A percentile compares a stretch with the other conserved stretches of the same genome.
These are phyloP conservation scores for Pygoscelis antarcticus DNA, from an alignment of 2,113 vertebrate species.

Conservation along the genomic window DNA sequence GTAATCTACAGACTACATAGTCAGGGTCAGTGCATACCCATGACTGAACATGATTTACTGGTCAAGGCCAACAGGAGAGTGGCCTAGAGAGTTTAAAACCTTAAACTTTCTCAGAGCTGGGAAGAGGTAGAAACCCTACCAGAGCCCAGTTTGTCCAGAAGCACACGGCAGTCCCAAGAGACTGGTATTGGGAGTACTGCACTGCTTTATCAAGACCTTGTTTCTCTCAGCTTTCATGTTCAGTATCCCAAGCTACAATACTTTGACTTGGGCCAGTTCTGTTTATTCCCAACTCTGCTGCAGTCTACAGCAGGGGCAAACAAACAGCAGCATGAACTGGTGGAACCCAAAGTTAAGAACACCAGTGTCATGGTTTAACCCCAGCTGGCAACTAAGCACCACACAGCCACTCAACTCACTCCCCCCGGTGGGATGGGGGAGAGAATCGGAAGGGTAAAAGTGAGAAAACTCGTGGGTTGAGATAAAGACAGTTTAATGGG, in stretches of 20 bases:
- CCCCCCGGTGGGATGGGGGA: too few relatives aligned
- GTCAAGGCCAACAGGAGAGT: not conserved
- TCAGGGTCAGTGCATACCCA: not conserved
- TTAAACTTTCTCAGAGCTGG: not conserved
- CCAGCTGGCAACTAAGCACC: too few relatives aligned
- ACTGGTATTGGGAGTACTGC: not conserved
- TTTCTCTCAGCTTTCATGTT: not conserved
- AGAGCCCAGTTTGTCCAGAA: not conserved
- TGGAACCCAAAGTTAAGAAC: not conserved
- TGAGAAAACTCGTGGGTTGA: too few relatives aligned
- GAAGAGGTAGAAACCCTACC: not conserved
- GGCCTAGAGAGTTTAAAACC: not conserved
- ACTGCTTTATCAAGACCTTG: accelerated
- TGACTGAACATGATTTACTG: not conserved
- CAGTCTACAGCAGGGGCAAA: not conserved
- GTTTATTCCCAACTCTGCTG: not conserved
- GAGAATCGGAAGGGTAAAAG: too few relatives aligned
- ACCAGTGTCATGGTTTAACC: not conserved
- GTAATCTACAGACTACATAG: not conserved
- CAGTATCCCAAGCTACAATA: not conserved
- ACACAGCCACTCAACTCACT: too few relatives aligned
- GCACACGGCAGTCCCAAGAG: not conserved
- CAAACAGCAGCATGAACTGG: not conserved
- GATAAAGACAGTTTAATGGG: too few relatives aligned
- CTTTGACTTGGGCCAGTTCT: not conserved